Evolutionary conservation across 2,888 invertebrate genomes (phyloP), one percentile per base, ranked within the genome.

Genomic region (Gerosis bhagava): DNA sequence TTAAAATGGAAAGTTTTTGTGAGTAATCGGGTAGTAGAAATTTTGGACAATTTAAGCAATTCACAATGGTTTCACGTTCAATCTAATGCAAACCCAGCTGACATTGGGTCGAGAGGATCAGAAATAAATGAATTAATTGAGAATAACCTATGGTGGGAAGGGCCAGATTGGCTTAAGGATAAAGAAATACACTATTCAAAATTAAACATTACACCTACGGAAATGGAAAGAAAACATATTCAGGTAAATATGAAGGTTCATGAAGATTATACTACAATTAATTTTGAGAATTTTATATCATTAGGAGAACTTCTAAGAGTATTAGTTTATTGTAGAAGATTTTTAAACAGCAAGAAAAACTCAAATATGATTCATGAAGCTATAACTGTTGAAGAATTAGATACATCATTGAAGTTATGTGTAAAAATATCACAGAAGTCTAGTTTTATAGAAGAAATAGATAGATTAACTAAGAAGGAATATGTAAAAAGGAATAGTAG

Each of bases 101-200:
- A 68, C 41, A 49, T 44, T 22, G 64, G 62, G 0, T 62, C 65
- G 5, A 45, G 65, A 19, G 61, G 65, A 6, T 3, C n/a, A n/a
- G n/a, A n/a, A n/a, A n/a, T n/a, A n/a, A n/a, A n/a, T n/a, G n/a
- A n/a, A n/a, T n/a, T n/a, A n/a, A n/a, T n/a, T n/a, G n/a, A n/a
- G n/a, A n/a, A n/a, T n/a, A n/a, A n/a, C n/a, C n/a, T n/a, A n/a
- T n/a, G n/a, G n/a, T n/a, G n/a, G n/a, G n/a, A n/a, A n/a, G n/a
- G n/a, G n/a, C n/a, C 56, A 8, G 5, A 8, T n/a, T 55, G 43
- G 43, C 26, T 59, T 22, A 10, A 15, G 19, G 15, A 43, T 12
- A 12, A 32, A 39, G 7, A 28, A n/a, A 46, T 50, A 7, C 11
- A 28, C 5, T 47, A 11, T 32, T 22, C 15, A 10, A 32, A 26